phyloP scores from a whole-genome alignment of 2,113 vertebrate species.

The Aptenodytes forsteri region DNA sequence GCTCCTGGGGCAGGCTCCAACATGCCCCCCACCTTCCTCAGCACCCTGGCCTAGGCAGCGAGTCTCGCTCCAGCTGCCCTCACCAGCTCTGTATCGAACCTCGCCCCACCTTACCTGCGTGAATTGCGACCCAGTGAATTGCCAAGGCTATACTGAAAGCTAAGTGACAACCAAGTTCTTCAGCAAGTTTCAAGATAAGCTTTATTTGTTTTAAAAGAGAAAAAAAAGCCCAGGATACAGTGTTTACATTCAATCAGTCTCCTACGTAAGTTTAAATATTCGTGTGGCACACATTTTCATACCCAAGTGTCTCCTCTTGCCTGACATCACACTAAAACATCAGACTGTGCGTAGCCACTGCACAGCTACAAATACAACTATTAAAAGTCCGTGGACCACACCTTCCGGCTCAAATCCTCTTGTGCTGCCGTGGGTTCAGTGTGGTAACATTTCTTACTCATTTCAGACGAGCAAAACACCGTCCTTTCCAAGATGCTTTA shows the following conservation, averaged over 20 bases:
- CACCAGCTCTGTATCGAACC: accelerated
- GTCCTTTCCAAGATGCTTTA: background rate
- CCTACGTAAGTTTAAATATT: background rate
- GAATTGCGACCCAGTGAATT: background rate
- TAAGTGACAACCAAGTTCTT: background rate
- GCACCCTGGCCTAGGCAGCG: background rate
- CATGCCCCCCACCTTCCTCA: accelerated
- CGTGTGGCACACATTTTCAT: accelerated
- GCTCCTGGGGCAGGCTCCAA: background rate
- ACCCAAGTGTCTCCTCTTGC: background rate
- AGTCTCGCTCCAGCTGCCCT: background rate
- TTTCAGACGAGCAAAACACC: background rate
- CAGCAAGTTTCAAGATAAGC: background rate
- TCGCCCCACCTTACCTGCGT: accelerated
- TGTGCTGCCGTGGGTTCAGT: background rate
- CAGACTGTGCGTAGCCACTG: accelerated
- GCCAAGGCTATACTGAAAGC: background rate
- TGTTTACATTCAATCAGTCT: background rate
- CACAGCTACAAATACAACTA: background rate
- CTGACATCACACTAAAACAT: background rate
- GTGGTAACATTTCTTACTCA: background rate
- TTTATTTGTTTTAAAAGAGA: background rate
- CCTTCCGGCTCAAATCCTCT: background rate
- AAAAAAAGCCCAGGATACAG: background rate
- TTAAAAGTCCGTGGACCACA: background rate